Evolutionary conservation across 2,888 invertebrate genomes (phyloP), one percentile per base, ranked within the genome.

Genomic region (Synanthedon myopaeformis): DNA sequence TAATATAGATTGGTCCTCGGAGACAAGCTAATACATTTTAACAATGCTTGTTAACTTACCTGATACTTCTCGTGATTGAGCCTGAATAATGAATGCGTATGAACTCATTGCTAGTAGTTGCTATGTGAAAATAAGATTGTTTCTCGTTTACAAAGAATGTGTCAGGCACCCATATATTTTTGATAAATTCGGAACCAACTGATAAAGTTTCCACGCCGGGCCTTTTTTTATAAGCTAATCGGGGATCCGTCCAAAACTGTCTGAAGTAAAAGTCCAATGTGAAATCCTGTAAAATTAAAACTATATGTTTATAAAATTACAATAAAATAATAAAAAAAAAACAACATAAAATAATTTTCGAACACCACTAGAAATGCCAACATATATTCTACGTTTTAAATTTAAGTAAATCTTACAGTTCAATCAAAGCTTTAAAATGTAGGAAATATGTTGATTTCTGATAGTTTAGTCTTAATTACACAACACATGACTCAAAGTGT

Each of bases 131-230:
- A 90, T 98, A 99, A 67, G 99, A 97, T 89, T 98, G 97, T 89
- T 99, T 99, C 89, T 99, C 99, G 88, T 99, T 99, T 72, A 99
- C 98, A 88, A 99, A 99, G 90, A 99, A 99, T 61, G 99, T 99
- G 86, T 99, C 99, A 64, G 99, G 99, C 71, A 99, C 98, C 99
- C 99, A 99, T 79, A 99, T 98, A 86, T 96, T 96, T 83, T 95
- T 95, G 82, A 97, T 95, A 89, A 96, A 96, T 86, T 97, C 96
- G 58, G 96, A 96, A 67, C 96, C 96, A 63, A 97, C 97, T 65
- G 96, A 95, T 62, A 97, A 90, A 66, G 94, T 96, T 82, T 96
- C 95, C 65, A 96, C 95, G 63, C 95, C 95, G 65, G 92, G 92
- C 71, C 94, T 89, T 84, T 94, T 93, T 82, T 93, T 92, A 89